Conservation (phyloP, 2,113 vertebrate genomes). For the Nannobrachium achirus region DNA sequence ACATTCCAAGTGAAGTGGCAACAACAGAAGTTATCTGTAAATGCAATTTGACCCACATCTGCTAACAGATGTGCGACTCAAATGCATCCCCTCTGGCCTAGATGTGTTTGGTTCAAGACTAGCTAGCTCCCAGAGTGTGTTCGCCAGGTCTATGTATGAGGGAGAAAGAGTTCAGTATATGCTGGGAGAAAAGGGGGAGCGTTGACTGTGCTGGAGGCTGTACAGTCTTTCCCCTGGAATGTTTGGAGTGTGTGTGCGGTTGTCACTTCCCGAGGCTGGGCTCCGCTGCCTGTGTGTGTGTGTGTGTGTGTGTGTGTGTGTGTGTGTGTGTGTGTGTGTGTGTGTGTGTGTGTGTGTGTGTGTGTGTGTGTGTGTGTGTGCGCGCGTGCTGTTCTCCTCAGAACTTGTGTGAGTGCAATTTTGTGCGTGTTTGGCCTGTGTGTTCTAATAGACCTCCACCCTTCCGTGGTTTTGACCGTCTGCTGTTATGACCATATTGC, state of each 20-base stretch:
- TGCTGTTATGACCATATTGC: conserved; percentile 19
- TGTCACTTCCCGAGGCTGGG: conserved; percentile 47
- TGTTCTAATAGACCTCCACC: no score
- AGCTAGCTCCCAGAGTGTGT: conserved; percentile 22
- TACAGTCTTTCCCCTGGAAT: conserved; percentile 55
- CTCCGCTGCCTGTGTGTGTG: conserved; percentile 30
- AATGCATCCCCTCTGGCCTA: conserved; percentile 1
- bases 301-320: conserved; percentile 17
- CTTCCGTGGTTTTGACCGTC: conserved; percentile 12
- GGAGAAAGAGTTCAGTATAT: conserved; percentile 52
- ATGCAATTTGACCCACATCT: background rate
- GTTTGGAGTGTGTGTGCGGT: conserved; percentile 67
- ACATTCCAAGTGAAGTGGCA: no score
- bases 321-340: background rate
- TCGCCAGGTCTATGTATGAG: conserved; percentile 30
- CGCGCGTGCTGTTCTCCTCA: no score
- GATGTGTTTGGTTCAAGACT: background rate
- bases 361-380: background rate
- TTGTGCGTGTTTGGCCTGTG: background rate
- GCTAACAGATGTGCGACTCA: background rate
- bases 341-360: background rate
- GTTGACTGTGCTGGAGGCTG: conserved; percentile 56
- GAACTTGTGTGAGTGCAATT: conserved; percentile 10
- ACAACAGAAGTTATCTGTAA: background rate
- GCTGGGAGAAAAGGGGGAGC: conserved; percentile 56